phyloP scores from a whole-genome alignment of 2,797 vertebrate genomes.

The Danionella dracula region DNA sequence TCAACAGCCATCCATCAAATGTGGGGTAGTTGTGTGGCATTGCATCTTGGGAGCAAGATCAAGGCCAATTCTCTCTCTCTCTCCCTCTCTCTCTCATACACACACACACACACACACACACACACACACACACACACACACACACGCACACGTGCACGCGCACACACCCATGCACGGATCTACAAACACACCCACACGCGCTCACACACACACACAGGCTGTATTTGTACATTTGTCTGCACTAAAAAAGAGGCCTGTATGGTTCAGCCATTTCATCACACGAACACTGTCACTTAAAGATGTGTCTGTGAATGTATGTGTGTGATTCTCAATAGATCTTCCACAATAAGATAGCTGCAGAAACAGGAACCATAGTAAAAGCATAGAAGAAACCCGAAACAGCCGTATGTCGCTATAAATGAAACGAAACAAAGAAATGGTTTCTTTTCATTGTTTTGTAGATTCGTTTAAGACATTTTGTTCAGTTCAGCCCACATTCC shows the following conservation, averaged over 20 bases:
- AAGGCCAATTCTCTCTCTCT: slow-evolving; percentile 24
- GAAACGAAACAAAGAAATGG: background rate
- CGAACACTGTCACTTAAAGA: slow-evolving; percentile 56
- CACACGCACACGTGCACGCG: no score
- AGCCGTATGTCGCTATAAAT: background rate
- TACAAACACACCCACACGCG: no score
- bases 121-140: no score
- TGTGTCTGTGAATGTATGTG: slow-evolving; percentile 1
- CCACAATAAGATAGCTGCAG: slow-evolving; percentile 10
- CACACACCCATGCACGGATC: no score
- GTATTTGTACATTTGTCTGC: slow-evolving; percentile 54
- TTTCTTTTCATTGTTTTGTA: no score
- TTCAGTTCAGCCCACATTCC: background rate
- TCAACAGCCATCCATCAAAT: slow-evolving; percentile 74
- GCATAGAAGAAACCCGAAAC: background rate
- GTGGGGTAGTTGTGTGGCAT: slow-evolving; percentile 48
- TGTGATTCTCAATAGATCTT: slow-evolving; percentile 31
- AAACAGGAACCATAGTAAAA: background rate
- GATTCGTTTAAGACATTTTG: background rate
- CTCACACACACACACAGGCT: no score
- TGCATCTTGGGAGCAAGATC: slow-evolving; percentile 39
- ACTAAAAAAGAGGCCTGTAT: slow-evolving; percentile 49
- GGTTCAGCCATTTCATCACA: slow-evolving; percentile 69
- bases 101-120: no score
- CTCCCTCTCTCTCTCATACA: no score